Evolutionary conservation across 2,888 invertebrate genomes (phyloP).

Genomic region (Ennomos erosarius): DNA sequence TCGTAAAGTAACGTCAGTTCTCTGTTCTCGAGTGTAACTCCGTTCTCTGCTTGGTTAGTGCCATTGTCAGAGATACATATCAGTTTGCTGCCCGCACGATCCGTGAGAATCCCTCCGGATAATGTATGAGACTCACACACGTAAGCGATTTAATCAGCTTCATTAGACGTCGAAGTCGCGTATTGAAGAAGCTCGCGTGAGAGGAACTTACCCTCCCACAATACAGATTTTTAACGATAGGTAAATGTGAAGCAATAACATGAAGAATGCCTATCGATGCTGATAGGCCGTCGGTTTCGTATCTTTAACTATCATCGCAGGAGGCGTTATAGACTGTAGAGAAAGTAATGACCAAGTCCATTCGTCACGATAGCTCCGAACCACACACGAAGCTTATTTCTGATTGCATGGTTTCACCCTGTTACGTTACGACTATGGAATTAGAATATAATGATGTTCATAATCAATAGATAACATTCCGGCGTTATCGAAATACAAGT

Average conservation of each 20-base stretch:
- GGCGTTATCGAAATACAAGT: constrained; percentile 2
- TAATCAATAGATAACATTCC: constrained; percentile 23
- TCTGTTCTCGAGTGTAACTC: constrained; percentile 41
- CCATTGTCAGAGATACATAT: constrained; percentile 57
- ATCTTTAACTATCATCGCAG: constrained; percentile 67
- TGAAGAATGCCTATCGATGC: constrained; percentile 53
- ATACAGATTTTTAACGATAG: constrained; percentile 52
- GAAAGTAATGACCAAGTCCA: constrained; percentile 71
- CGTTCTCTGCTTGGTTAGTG: constrained; percentile 38
- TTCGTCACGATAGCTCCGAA: constrained; percentile 64
- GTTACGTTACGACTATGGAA: constrained; percentile 39
- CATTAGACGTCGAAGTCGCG: constrained; percentile 62
- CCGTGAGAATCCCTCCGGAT: constrained; percentile 70
- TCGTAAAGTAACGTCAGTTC: constrained; percentile 44
- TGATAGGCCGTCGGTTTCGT: constrained; percentile 55
- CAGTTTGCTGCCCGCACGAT: constrained; percentile 58
- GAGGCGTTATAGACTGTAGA: constrained; percentile 66
- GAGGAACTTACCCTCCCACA: constrained; percentile 42
- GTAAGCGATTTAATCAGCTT: constrained; percentile 69
- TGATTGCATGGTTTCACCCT: constrained; percentile 51
- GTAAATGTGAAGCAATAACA: constrained; percentile 48
- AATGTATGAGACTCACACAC: constrained; percentile 60
- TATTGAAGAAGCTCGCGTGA: constrained; percentile 56
- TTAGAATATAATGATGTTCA: constrained; percentile 26
- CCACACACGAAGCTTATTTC: constrained; percentile 70